Conservation (phyloP, 2,797 vertebrate species). For the Thalassophryne amazonica region DNA sequence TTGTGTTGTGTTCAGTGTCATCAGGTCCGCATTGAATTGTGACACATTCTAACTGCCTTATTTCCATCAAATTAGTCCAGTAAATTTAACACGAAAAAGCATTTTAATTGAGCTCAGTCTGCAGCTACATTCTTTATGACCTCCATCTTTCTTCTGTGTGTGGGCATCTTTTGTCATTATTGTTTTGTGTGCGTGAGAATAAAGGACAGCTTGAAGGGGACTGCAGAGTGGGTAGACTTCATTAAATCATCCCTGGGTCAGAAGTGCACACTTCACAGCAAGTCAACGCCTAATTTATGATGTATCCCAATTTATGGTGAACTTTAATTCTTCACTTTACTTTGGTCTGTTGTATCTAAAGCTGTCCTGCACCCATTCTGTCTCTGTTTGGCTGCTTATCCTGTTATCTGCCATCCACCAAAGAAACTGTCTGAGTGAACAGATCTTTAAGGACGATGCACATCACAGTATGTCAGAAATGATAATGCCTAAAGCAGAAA, state of each 20-base stretch:
- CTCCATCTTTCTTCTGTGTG: neutral
- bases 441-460: constrained; percentile 7
- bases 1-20: too few species aligned
- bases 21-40: too few species aligned
- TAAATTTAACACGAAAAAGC: too few species aligned
- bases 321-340: constrained; percentile 9
- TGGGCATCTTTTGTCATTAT: neutral
- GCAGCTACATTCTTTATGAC: neutral
- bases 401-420: constrained; percentile 16
- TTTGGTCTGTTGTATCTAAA: constrained; percentile 7
- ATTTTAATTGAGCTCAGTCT: constrained; percentile 1
- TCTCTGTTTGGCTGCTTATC: neutral
- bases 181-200: neutral
- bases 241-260: constrained; percentile 8
- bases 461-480: neutral
- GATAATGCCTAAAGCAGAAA: constrained; percentile 14
- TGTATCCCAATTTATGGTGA: constrained; percentile 4
- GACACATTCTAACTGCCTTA: too few species aligned
- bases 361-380: neutral
- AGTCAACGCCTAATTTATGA: constrained; percentile 12
- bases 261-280: constrained; percentile 1
- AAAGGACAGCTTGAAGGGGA: neutral
- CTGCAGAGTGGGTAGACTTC: neutral
- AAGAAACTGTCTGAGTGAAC: constrained; percentile 10
- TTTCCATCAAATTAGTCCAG: too few species aligned